Evolutionary conservation across 2,888 invertebrate genomes (phyloP).

Genomic region (Troides aeacus): DNA sequence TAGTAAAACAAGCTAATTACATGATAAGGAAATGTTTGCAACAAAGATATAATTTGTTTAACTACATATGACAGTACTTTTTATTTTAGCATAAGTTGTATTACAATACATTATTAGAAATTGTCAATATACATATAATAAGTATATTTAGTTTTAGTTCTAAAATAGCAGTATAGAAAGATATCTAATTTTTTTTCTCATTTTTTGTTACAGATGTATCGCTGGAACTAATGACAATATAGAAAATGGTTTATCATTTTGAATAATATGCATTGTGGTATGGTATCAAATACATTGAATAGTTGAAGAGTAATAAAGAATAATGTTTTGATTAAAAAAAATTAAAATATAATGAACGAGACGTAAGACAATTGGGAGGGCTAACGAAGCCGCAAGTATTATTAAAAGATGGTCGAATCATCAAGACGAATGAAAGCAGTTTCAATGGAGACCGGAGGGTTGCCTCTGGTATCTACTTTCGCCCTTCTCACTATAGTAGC

Average conservation of each 20-base stretch:
- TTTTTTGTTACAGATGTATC: constrained; percentile 25
- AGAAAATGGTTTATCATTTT: background rate
- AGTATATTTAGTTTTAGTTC: background rate
- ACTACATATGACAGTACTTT: too few species aligned
- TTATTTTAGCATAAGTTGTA: too few species aligned
- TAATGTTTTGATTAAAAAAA: background rate
- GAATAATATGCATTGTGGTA: background rate
- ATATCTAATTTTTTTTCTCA: background rate
- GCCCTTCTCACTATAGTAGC: constrained; percentile 74
- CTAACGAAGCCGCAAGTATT: background rate
- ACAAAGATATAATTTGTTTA: too few species aligned
- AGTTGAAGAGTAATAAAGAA: constrained; percentile 3
- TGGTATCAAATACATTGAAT: background rate
- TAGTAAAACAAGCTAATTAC: too few species aligned
- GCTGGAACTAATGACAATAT: constrained; percentile 4
- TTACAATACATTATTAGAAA: too few species aligned
- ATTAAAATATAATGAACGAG: constrained; percentile 42
- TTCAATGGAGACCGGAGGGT: constrained; percentile 69
- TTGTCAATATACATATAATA: too few species aligned
- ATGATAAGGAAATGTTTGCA: too few species aligned
- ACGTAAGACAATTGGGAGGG: constrained; percentile 24
- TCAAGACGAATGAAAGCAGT: constrained; percentile 52
- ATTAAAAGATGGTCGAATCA: constrained; percentile 56
- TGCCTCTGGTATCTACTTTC: constrained; percentile 71
- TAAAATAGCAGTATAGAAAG: background rate